Base-by-base conservation (phyloP, 30 jellyfish, hydroid and myxozoan species). In the Aurelia coerulea region DNA sequence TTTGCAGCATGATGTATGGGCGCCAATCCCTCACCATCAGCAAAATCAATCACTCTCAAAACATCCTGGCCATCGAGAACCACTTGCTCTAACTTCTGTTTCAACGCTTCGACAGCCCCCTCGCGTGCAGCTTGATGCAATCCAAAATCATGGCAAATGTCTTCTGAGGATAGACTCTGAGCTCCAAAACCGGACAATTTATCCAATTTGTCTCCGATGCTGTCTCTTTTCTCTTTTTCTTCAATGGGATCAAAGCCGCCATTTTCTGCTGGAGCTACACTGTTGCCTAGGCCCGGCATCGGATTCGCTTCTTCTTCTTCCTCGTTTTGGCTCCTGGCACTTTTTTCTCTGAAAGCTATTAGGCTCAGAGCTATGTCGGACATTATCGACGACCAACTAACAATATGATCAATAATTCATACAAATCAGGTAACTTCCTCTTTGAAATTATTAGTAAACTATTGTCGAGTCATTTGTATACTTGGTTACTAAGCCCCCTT, bases 51-150 rank as follows among this genome's bases (percentile, higher is more conserved):
- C 37, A 88, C 95, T 14, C 90, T 42, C 85, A 76, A 59, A 18
- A 83, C 18, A 62, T 81, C 91, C 17, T 79, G 91, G 5, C 99
- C 89, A 41, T 62, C 95, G 2, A 18, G 59, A 14, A 42, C 87
- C 34, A 74, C 67, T 76, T 88, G 62, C 15, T 76, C 78, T 14
- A 76, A 37, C 58, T 65, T 72, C 42, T 78, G 39, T 46, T 78
- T 80, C 82, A 94, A 63, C 0, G 71, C 78, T 17, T 71, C 96
- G 1, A 79, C 79, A 33, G 93, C 87, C 16, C 97, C 98, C 60
- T 94, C 98, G 3, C 94, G 65, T 10, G 98, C 98, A 3, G 98
- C 98, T 71, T 86, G 95, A 37, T 94, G 97, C 88, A 93, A 64
- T 49, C 90, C 87, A 69, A 37, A 79, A 46, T 88, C 96, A 49